These are phyloP conservation scores for Semicossyphus pulcher DNA, from an alignment of 2,113 vertebrate genomes.

Conservation along the genomic window DNA sequence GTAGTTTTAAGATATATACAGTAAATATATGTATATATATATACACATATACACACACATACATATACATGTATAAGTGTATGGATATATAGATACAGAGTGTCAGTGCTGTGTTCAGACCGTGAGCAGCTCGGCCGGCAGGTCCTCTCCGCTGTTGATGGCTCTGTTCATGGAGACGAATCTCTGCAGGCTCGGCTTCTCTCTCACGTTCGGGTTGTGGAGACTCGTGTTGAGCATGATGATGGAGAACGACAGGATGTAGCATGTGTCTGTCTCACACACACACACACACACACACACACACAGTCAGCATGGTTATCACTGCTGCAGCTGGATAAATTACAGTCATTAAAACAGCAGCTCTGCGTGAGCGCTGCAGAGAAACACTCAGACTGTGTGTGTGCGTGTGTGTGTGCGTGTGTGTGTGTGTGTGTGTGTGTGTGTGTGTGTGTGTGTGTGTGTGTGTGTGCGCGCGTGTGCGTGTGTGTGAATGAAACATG, in stretches of 20 bases:
- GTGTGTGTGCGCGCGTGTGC: no score
- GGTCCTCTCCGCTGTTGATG: conserved; percentile 89
- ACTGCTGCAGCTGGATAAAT: neutral
- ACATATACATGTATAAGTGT: no score
- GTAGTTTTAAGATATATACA: no score
- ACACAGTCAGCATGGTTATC: neutral
- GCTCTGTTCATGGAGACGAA: conserved; percentile 94
- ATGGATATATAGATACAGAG: no score
- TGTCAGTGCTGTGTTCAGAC: conserved; percentile 76
- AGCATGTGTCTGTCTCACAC: conserved; percentile 90
- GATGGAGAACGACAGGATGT: conserved; percentile 94
- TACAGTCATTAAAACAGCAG: conserved; percentile 14
- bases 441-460: no score
- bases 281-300: neutral
- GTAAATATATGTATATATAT: no score
- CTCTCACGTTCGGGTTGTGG: conserved; percentile 95
- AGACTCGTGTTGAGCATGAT: conserved; percentile 98
- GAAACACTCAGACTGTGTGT: neutral
- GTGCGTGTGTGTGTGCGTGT: no score
- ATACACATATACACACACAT: no score
- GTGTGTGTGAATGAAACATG: no score
- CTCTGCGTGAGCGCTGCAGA: neutral
- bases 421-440: no score
- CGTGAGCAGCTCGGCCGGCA: conserved; percentile 89
- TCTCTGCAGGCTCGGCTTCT: conserved; percentile 89